phyloP scores from a whole-genome alignment of 2,113 vertebrate genomes.

The Callipepla californica region DNA sequence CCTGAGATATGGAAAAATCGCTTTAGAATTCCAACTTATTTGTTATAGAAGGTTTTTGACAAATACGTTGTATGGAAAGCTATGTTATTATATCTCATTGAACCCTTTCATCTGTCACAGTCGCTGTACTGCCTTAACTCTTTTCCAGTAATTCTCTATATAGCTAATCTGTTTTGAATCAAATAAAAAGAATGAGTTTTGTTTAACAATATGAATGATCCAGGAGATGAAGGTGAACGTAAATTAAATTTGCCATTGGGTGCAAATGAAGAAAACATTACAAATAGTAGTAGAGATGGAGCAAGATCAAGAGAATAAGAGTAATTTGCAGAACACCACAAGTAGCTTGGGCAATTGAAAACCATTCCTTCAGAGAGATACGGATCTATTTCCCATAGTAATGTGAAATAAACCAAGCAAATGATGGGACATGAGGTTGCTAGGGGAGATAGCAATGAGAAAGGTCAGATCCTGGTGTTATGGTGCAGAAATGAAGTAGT shows the following conservation, averaged over 20 bases:
- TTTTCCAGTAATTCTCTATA: slow-evolving; percentile 19
- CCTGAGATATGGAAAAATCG: slow-evolving; percentile 8
- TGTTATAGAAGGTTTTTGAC: slow-evolving; percentile 46
- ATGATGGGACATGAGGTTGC: background rate
- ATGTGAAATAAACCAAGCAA: background rate
- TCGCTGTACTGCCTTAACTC: background rate
- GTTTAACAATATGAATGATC: slow-evolving; percentile 1
- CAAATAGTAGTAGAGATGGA: slow-evolving; percentile 2
- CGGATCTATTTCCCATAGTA: background rate
- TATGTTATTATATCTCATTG: slow-evolving; percentile 40
- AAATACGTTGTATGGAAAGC: slow-evolving; percentile 36
- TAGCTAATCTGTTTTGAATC: background rate
- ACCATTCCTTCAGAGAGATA: background rate
- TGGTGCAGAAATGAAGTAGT: background rate
- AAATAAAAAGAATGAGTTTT: background rate
- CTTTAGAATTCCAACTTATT: slow-evolving; percentile 9
- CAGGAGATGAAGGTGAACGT: slow-evolving; percentile 22
- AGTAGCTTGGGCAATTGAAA: slow-evolving; percentile 1
- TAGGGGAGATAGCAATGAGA: background rate
- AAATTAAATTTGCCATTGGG: slow-evolving; percentile 28
- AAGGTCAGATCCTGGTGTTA: slow-evolving; percentile 2
- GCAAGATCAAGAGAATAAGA: slow-evolving; percentile 43
- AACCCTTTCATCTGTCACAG: slow-evolving; percentile 43
- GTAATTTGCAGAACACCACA: slow-evolving; percentile 14
- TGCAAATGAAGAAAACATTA: slow-evolving; percentile 20